Evolutionary conservation across 2,797 vertebrate genomes (phyloP).

Genomic region (Megaceryle alcyon): DNA sequence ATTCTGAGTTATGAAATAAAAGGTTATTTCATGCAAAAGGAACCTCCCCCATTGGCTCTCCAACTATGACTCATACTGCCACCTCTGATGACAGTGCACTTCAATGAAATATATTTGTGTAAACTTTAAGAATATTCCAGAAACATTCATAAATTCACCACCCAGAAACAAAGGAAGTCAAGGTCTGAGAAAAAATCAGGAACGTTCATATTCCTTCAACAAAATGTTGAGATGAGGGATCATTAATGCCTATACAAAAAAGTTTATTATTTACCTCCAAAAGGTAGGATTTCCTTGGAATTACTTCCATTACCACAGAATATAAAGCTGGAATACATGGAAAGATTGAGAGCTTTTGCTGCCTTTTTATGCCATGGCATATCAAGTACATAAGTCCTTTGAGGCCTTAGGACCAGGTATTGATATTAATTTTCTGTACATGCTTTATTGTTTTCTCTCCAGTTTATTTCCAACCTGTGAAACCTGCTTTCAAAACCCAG

Average conservation of each 20-base stretch:
- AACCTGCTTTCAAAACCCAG: background rate
- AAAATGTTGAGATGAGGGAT: background rate
- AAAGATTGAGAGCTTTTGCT: background rate
- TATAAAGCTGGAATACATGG: background rate
- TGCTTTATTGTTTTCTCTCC: background rate
- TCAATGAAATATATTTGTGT: background rate
- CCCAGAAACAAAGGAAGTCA: background rate
- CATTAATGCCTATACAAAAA: background rate
- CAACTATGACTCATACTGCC: background rate
- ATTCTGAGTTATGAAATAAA: background rate
- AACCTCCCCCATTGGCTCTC: accelerated
- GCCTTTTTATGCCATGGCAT: background rate
- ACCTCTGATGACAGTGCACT: background rate
- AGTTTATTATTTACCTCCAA: background rate
- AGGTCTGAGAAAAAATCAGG: background rate
- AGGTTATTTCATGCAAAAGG: background rate
- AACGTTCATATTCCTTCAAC: background rate
- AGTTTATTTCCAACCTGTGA: background rate
- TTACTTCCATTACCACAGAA: background rate
- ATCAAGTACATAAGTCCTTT: background rate
- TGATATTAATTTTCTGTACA: background rate
- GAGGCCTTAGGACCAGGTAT: background rate
- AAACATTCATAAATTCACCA: background rate
- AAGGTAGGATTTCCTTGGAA: background rate
- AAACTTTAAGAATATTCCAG: background rate